These are phyloP conservation scores for Stegodyphus mimosarum DNA, from an alignment of 1,140 invertebrate genomes.

Conservation along the genomic window DNA sequence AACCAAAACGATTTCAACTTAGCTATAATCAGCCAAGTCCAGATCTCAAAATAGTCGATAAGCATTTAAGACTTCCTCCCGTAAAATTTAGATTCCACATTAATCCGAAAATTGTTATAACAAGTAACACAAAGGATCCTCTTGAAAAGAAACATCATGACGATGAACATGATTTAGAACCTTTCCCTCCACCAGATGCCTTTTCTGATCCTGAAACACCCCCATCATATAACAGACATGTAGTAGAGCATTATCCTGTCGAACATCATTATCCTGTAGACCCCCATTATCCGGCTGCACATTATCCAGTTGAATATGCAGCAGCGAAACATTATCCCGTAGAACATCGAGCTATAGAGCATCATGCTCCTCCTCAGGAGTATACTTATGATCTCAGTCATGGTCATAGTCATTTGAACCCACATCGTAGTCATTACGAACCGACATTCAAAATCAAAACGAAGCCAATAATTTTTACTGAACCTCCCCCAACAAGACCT, in stretches of 20 bases:
- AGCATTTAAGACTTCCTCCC: conserved; percentile 42
- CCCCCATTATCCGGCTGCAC: neutral
- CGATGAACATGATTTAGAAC: conserved; percentile 53
- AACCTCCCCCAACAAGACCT: conserved; percentile 27
- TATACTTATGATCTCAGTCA: conserved; percentile 30
- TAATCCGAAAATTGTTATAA: conserved; percentile 58
- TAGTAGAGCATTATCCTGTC: conserved; percentile 15
- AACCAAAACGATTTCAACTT: conserved; percentile 37
- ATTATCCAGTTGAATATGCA: conserved; percentile 6
- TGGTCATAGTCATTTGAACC: conserved; percentile 41
- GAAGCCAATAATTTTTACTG: conserved; percentile 43
- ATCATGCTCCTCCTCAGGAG: neutral
- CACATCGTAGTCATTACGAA: conserved; percentile 54
- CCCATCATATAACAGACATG: conserved; percentile 36
- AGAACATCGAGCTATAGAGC: conserved; percentile 4
- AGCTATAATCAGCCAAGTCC: conserved; percentile 39
- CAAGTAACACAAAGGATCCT: conserved; percentile 54
- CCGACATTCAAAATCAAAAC: conserved; percentile 56
- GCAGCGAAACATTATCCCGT: conserved; percentile 2
- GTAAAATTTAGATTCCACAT: conserved; percentile 59
- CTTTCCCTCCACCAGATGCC: conserved; percentile 57
- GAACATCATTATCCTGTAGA: conserved; percentile 19
- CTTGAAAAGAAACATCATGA: conserved; percentile 55
- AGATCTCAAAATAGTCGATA: conserved; percentile 48
- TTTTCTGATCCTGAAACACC: conserved; percentile 52